Conservation (phyloP, 2,888 invertebrate genomes). For the Andrena camellia region DNA sequence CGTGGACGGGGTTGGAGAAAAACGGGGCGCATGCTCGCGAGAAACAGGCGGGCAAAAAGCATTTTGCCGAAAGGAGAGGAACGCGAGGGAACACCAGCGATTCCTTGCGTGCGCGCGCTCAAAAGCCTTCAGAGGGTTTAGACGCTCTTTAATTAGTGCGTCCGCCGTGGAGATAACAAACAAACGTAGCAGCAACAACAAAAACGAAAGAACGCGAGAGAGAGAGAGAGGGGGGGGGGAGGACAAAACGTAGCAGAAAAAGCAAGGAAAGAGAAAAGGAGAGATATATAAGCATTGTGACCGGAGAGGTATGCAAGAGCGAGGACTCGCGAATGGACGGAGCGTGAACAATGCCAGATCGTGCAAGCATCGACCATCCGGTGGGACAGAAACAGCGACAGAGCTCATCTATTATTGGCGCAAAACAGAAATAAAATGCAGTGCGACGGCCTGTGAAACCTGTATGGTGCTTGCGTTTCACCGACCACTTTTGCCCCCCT, state of each 20-base stretch:
- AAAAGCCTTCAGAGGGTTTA: constrained; percentile 30
- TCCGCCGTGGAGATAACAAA: constrained; percentile 48
- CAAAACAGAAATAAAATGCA: constrained; percentile 79
- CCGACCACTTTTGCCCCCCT: constrained; percentile 65
- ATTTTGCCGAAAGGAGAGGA: neutral
- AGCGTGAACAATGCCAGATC: constrained; percentile 71
- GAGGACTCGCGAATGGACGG: constrained; percentile 59
- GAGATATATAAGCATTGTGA: constrained; percentile 65
- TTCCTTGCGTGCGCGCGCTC: neutral
- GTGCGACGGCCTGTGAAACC: constrained; percentile 73
- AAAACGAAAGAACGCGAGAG: neutral
- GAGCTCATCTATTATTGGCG: constrained; percentile 79
- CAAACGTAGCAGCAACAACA: neutral
- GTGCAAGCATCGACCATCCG: constrained; percentile 57
- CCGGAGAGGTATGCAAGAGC: constrained; percentile 69
- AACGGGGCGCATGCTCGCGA: neutral
- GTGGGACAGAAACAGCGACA: constrained; percentile 71
- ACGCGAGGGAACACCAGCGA: neutral
- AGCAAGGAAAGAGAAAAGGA: neutral
- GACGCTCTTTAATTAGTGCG: constrained; percentile 71
- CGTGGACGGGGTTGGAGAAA: neutral
- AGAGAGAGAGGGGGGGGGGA: neutral
- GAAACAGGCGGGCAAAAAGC: neutral
- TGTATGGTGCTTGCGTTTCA: constrained; percentile 65
- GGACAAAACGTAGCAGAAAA: constrained; percentile 33